Evolutionary conservation across 2,113 vertebrate genomes (phyloP), one percentile per base, ranked within the genome.

Genomic region (Anser brachyrhynchus): DNA sequence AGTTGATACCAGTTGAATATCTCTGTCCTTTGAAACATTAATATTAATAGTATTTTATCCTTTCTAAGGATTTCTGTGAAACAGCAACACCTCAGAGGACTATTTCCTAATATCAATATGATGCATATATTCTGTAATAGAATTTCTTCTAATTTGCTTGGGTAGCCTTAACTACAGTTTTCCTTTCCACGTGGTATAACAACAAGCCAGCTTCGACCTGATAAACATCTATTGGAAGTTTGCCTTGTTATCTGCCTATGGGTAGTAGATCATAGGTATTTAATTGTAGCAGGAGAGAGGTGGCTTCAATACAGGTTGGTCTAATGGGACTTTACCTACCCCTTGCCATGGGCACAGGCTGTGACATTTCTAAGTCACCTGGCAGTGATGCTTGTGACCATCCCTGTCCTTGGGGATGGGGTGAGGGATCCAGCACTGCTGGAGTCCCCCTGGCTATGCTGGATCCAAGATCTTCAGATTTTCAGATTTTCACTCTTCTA

Each of bases 241-340:
- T 92, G 5, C 10, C 19, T 20, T 43, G 23, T 33, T 49, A 10
- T 11, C 22, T 29, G 3, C 25, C 43, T 65, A 0, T 25, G 51
- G 29, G 6, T 39, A 41, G 37, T 46, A 20, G 19, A 46, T 21
- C 5, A 20, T 21, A 21, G 46, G 20, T 49, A 49, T 31, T 89
- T 72, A 52, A 17, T 1, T 54, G 11, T 25, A 58, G 62, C n/a
- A 33, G 5, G 65, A 75, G 25, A 39, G 54, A 57, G 18, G 23
- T n/a, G 26, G 26, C 41, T 65, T 28, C 62, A 29, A 28, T 41
- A 37, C 3, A 11, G 17, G 7, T 2, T 76, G 67, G 16, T 17
- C 21, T 55, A 0, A 28, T 0, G 5, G n/a, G 23, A 8, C 3
- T 23, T 13, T 2, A 11, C 14, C 25, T 84, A 44, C n/a, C 70